Conservation (phyloP, 2,888 invertebrate genomes). For the Lasius platythorax region DNA sequence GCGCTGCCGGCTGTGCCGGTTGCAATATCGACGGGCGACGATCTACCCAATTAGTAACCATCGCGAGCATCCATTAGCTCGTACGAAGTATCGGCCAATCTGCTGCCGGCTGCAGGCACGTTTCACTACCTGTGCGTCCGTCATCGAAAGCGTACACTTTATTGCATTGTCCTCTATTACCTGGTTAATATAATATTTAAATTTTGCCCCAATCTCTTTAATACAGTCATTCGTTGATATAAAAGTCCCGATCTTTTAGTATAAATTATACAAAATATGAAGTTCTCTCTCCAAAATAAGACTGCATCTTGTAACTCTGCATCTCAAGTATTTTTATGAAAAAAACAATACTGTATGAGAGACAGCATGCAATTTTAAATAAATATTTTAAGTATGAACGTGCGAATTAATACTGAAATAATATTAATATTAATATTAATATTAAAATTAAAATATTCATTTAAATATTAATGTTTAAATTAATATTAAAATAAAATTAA, state of each 20-base stretch:
- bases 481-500: background rate
- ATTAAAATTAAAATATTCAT: background rate
- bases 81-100: constrained; percentile 75
- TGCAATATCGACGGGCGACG: constrained; percentile 77
- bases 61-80: constrained; percentile 80
- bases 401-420: background rate
- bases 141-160: constrained; percentile 67
- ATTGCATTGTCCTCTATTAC: background rate
- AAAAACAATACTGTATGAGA: background rate
- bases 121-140: constrained; percentile 67
- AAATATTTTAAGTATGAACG: background rate
- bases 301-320: background rate
- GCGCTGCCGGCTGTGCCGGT: constrained; percentile 67
- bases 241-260: background rate
- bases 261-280: constrained; percentile 17
- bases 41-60: constrained; percentile 82
- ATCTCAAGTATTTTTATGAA: background rate
- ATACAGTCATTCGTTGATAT: background rate
- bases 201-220: constrained; percentile 3
- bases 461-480: background rate
- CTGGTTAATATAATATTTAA: background rate
- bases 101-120: constrained; percentile 57
- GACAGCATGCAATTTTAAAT: background rate
- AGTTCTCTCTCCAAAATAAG: background rate
- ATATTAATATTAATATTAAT: no score